Evolutionary conservation across 2,888 invertebrate genomes (phyloP), one percentile per base, ranked within the genome.

Genomic region (Parasteatoda lunata): DNA sequence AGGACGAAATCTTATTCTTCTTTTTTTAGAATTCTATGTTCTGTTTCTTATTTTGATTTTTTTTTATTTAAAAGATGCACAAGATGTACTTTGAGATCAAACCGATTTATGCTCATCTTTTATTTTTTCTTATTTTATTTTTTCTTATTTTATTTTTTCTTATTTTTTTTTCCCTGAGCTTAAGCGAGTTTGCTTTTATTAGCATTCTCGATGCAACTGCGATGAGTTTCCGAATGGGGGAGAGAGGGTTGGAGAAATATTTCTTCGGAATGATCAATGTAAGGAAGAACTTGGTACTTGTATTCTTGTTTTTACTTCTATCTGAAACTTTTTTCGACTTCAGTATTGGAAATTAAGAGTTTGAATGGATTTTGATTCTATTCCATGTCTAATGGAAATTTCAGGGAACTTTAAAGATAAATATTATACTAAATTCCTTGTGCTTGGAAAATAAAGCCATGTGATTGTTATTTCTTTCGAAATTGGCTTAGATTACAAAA

Each of bases 151-250:
- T 68, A 4, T 45, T 59, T 48, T 48, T 69, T 51, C 15, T 11
- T 13, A 51, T 59, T 30, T 59, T 47, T 11, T 47, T n/a, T 69
- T 15, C 15, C 30, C 4, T 30, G 9, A 68, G 9, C 45, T 54
- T 69, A 78, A 78, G 68, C 69, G 68, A 59, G 68, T 78, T 78
- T 70, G 69, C 48, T 78, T 78, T 78, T 78, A 78, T 78, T 69
- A 78, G 77, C 77, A 77, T 77, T 77, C 68, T 51, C 47, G n/a
- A 68, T 68, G 45, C 77, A 65, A 70, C 45, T 48, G 59, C 54
- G 69, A 69, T 69, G 54, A 45, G 68, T 69, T 77, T 66, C 66
- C n/a, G 47, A 69, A 49, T 51, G 66, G 76, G 52, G 45, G 45
- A 45, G 49, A 66, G 59, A 4, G 54, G 3, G 7, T 11, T 54